phyloP scores from a whole-genome alignment of 1,140 invertebrate species.

The Drosophila rhopaloa region DNA sequence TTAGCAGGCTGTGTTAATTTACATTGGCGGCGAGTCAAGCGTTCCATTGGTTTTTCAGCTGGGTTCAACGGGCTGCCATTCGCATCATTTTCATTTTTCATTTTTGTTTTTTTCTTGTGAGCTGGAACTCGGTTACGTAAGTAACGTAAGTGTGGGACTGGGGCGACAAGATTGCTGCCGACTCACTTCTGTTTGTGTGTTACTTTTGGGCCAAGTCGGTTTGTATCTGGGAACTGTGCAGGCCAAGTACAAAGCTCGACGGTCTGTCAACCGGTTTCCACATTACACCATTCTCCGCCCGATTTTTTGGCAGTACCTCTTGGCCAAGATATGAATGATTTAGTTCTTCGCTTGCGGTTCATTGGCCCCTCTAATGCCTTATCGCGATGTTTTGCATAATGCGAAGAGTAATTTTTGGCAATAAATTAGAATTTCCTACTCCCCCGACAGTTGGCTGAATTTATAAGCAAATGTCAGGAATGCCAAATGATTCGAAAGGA shows the following conservation, averaged over 20 bases:
- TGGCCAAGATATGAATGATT: slow-evolving; percentile 67
- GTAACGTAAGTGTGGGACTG: slow-evolving; percentile 55
- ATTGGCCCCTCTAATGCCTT: slow-evolving; percentile 70
- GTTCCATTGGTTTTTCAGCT: slow-evolving; percentile 32
- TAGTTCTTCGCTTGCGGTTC: slow-evolving; percentile 72
- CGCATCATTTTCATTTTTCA: slow-evolving; percentile 34
- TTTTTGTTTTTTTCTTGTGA: slow-evolving; percentile 3
- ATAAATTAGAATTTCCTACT: slow-evolving; percentile 52
- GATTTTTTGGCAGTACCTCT: slow-evolving; percentile 59
- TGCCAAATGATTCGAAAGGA: slow-evolving; percentile 41
- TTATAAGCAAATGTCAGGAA: slow-evolving; percentile 31
- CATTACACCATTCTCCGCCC: slow-evolving; percentile 40
- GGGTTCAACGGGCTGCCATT: slow-evolving; percentile 36
- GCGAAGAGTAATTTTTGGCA: slow-evolving; percentile 61
- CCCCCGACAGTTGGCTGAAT: slow-evolving; percentile 29
- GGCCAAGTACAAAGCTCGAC: slow-evolving; percentile 51
- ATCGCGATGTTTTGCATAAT: slow-evolving; percentile 71
- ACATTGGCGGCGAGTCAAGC: slow-evolving; percentile 38
- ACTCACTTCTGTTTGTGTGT: slow-evolving; percentile 64
- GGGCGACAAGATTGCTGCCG: slow-evolving; percentile 56
- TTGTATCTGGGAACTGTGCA: slow-evolving; percentile 42
- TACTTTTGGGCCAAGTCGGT: slow-evolving; percentile 60
- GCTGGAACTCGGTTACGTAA: slow-evolving; percentile 54
- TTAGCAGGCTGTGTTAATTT: slow-evolving; percentile 26
- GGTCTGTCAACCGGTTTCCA: slow-evolving; percentile 67